A percentile compares a stretch with the other conserved stretches of the same genome.
Conservation (phyloP, 2,113 vertebrate genomes). For the Halcyon senegalensis region DNA sequence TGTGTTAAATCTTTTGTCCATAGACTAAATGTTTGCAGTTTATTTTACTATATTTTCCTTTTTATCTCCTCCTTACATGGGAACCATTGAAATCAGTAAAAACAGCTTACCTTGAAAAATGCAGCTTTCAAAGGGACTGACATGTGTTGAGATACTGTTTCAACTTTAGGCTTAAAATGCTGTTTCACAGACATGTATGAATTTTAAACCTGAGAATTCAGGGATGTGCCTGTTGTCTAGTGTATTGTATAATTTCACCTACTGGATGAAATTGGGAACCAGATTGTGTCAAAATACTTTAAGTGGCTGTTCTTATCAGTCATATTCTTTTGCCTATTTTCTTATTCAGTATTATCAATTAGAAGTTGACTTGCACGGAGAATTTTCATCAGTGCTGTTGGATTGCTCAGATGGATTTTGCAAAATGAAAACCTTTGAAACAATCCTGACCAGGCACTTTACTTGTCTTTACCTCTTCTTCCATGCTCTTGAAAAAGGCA, state of each 20-base stretch:
- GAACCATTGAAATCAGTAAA: not conserved
- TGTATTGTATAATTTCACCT: not conserved
- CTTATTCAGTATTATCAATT: not conserved
- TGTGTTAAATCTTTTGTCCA: not conserved
- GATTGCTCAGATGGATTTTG: not conserved
- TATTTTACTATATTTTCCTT: not conserved
- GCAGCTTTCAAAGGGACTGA: not conserved
- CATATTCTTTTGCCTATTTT: not conserved
- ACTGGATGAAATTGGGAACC: not conserved
- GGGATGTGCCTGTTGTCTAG: not conserved
- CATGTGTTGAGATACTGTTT: not conserved
- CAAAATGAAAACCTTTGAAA: not conserved
- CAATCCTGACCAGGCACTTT: not conserved
- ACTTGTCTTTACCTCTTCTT: not conserved
- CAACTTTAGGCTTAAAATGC: not conserved
- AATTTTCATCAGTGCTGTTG: not conserved
- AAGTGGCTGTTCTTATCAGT: not conserved
- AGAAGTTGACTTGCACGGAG: not conserved
- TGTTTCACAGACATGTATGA: not conserved
- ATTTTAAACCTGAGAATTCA: not conserved
- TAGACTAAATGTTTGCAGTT: not conserved
- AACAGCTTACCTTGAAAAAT: not conserved
- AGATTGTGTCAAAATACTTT: not conserved
- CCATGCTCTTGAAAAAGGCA: not conserved
- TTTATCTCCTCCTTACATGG: accelerated